Evolutionary conservation across 2,797 vertebrate genomes (phyloP).

Genomic region (Scyliorhinus canicula): DNA sequence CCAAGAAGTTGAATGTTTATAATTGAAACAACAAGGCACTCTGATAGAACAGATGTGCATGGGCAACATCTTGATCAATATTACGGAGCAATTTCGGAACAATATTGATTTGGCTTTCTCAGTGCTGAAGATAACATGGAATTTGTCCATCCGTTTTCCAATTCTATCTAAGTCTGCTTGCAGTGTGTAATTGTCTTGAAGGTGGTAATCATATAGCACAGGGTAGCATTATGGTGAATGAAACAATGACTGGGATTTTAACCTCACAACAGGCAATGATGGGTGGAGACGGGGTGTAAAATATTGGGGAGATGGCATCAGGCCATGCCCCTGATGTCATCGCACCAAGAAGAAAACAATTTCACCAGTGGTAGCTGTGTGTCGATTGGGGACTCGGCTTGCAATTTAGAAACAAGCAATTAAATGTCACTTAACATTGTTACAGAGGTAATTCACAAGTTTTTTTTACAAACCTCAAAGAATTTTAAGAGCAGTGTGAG

Average conservation of each 20-base stretch:
- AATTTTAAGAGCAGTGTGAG: neutral
- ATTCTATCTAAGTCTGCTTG: neutral
- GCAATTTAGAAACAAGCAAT: neutral
- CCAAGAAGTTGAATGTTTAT: slow-evolving; percentile 1
- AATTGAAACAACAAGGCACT: neutral
- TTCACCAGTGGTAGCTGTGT: neutral
- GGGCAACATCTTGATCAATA: slow-evolving; percentile 18
- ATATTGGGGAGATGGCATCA: too few species aligned
- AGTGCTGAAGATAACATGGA: neutral
- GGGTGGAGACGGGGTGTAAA: too few species aligned
- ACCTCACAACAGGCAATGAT: too few species aligned
- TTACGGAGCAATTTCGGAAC: neutral
- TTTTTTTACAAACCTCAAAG: neutral
- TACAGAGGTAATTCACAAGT: neutral
- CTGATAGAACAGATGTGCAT: neutral
- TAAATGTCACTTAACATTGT: neutral
- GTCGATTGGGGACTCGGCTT: neutral
- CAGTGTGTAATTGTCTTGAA: neutral
- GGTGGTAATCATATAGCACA: neutral
- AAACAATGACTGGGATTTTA: neutral
- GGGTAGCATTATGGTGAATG: neutral
- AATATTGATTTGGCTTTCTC: slow-evolving; percentile 22
- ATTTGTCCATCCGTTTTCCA: neutral
- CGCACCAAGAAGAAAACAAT: too few species aligned
- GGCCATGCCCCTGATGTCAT: neutral